Conservation (phyloP, 2,797 vertebrate species). For the Triplophysa yarkandensis region DNA sequence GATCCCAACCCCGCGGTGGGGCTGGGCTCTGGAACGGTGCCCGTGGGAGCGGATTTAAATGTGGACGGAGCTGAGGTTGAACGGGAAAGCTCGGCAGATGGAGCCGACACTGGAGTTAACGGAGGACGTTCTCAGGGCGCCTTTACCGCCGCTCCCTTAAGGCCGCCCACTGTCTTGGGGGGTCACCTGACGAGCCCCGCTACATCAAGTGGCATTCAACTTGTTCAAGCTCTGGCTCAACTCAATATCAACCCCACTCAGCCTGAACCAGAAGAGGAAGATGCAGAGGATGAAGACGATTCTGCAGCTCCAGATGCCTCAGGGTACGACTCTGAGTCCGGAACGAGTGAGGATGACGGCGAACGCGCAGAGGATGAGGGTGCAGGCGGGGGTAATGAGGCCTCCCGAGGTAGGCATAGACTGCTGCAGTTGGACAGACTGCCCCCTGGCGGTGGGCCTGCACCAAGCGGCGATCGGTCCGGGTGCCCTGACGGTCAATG, state of each 20-base stretch:
- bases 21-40: constrained; percentile 19
- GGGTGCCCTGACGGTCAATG: constrained; percentile 95
- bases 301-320: constrained; percentile 80
- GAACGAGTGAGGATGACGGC: constrained; percentile 82
- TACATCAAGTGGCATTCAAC: constrained; percentile 67
- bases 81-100: constrained; percentile 85
- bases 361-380: constrained; percentile 55
- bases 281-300: constrained; percentile 64
- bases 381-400: constrained; percentile 29
- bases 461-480: constrained; percentile 76
- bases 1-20: constrained; percentile 54
- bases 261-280: constrained; percentile 80
- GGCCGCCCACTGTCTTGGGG: constrained; percentile 80
- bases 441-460: constrained; percentile 74
- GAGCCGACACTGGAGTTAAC: constrained; percentile 77
- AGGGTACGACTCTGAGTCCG: constrained; percentile 78
- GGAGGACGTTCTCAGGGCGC: constrained; percentile 67
- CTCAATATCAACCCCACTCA: constrained; percentile 79
- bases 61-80: constrained; percentile 41
- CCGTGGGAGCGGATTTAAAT: constrained; percentile 13
- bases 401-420: constrained; percentile 80
- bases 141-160: constrained; percentile 71
- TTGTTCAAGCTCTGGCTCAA: constrained; percentile 88
- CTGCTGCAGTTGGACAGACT: constrained; percentile 76
- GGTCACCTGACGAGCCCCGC: constrained; percentile 78